Evolutionary conservation across 1,140 invertebrate genomes (phyloP).

Genomic region (Yoshiicerus persimilis): DNA sequence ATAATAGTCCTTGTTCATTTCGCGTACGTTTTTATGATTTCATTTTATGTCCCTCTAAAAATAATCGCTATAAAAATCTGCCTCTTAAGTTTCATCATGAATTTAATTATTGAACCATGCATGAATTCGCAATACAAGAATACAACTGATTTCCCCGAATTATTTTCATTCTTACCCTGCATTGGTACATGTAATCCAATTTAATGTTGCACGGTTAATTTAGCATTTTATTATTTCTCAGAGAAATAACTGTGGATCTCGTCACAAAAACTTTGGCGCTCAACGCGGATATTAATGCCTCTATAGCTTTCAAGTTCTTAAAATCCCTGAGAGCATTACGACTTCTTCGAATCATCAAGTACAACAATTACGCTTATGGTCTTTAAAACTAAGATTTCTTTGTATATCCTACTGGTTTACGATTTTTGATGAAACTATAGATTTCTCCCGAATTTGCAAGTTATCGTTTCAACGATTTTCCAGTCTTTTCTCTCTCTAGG

Average conservation of each 20-base stretch:
- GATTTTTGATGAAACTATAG: neutral
- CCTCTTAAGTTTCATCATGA: too few relatives aligned
- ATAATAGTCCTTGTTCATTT: slow-evolving; percentile 50
- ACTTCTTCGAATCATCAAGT: slow-evolving; percentile 50
- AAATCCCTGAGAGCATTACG: slow-evolving; percentile 50
- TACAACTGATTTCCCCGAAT: too few relatives aligned
- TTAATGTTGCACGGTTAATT: neutral
- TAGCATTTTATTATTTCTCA: slow-evolving; percentile 20
- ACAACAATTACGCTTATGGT: neutral
- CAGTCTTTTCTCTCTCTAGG: slow-evolving; percentile 51
- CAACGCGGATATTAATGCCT: slow-evolving; percentile 44
- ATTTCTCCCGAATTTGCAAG: slow-evolving; percentile 51
- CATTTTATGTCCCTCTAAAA: too few relatives aligned
- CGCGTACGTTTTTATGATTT: slow-evolving; percentile 33
- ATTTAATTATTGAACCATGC: too few relatives aligned
- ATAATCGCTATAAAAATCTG: too few relatives aligned
- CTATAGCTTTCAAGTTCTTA: slow-evolving; percentile 48
- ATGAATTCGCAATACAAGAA: too few relatives aligned
- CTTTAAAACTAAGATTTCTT: neutral
- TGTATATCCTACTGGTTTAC: neutral
- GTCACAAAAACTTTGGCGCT: slow-evolving; percentile 36
- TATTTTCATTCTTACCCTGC: too few relatives aligned
- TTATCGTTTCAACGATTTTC: slow-evolving; percentile 51
- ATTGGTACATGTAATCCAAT: too few relatives aligned
- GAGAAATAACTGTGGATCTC: slow-evolving; percentile 42